phyloP scores from a whole-genome alignment of 2,113 vertebrate species.

The Electrona antarctica region DNA sequence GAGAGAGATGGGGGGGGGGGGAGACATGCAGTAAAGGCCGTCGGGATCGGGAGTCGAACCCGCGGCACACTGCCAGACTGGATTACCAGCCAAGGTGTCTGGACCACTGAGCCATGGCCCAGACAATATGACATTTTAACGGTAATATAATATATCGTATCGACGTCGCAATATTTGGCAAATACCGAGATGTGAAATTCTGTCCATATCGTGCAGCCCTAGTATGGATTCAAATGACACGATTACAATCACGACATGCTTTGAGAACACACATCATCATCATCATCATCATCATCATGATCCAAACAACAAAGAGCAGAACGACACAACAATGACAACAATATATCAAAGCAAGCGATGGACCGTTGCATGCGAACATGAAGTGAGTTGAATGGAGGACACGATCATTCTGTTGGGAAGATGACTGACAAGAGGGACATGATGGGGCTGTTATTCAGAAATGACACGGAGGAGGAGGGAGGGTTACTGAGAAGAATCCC shows the following conservation, averaged over 20 bases:
- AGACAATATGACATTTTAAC: too few relatives aligned
- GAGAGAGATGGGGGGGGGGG: too few relatives aligned
- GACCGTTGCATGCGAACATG: constrained; percentile 36
- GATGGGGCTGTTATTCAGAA: constrained; percentile 13
- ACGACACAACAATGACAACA: constrained; percentile 1
- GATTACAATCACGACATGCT: background rate
- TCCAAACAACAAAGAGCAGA: background rate
- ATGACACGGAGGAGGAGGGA: constrained; percentile 13
- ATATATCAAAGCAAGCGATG: background rate
- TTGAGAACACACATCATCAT: background rate
- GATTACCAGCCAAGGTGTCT: too few relatives aligned
- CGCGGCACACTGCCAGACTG: too few relatives aligned
- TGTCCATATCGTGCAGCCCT: too few relatives aligned
- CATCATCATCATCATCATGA: too few relatives aligned
- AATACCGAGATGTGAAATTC: too few relatives aligned
- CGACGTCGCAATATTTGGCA: too few relatives aligned
- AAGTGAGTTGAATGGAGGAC: background rate
- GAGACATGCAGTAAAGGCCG: too few relatives aligned
- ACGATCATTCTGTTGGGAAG: background rate
- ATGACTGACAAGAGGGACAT: background rate
- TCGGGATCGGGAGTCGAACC: too few relatives aligned
- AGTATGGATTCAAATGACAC: background rate
- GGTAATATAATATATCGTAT: too few relatives aligned
- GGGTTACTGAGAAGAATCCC: constrained; percentile 6
- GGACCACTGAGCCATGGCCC: too few relatives aligned